Conservation (phyloP, 2,797 vertebrate species). For the Paguma larvata region DNA sequence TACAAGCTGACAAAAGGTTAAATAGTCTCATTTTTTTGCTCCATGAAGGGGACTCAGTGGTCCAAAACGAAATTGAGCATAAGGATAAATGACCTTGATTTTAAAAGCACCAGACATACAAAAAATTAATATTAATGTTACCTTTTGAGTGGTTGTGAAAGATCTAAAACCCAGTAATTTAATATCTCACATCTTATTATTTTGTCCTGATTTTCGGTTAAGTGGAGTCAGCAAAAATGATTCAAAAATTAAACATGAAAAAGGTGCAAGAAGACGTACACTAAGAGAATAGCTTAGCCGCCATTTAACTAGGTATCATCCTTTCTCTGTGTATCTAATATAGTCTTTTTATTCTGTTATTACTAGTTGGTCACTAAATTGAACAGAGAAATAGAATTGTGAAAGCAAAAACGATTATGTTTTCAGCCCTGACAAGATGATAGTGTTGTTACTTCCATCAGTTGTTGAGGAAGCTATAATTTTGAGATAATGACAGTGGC, state of each 20-base stretch:
- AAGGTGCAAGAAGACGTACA: constrained; percentile 78
- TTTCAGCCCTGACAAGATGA: constrained; percentile 91
- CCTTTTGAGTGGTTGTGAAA: constrained; percentile 76
- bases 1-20: not conserved
- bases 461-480: constrained; percentile 90
- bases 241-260: constrained; percentile 84
- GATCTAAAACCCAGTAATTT: constrained; percentile 74
- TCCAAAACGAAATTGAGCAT: constrained; percentile 42
- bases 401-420: constrained; percentile 92
- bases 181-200: constrained; percentile 71
- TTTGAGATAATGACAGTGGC: constrained; percentile 91
- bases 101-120: constrained; percentile 73
- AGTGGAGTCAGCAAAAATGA: constrained; percentile 83
- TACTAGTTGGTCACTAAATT: constrained; percentile 91
- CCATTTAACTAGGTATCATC: constrained; percentile 83
- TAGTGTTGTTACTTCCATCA: constrained; percentile 90
- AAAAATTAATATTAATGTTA: constrained; percentile 76
- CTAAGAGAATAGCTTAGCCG: constrained; percentile 80
- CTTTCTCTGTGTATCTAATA: constrained; percentile 86
- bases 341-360: constrained; percentile 89
- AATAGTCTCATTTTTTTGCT: not conserved
- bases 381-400: constrained; percentile 90
- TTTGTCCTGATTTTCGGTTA: constrained; percentile 80
- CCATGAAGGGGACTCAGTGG: constrained; percentile 1
- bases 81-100: constrained; percentile 71